Evolutionary conservation across 2,888 invertebrate genomes (phyloP).

Genomic region (Agonopterix arenella): DNA sequence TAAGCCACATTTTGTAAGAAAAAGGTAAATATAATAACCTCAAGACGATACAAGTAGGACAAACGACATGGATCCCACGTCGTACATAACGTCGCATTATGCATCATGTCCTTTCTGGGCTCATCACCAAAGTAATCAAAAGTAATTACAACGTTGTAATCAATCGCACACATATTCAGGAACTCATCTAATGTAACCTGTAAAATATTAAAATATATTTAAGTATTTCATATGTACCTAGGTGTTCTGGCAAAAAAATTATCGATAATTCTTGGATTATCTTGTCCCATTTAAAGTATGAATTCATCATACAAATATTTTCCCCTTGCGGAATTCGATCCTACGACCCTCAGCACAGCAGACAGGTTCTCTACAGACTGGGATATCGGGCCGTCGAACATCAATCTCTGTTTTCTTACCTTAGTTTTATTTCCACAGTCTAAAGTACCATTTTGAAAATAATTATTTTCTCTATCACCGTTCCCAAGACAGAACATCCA

Average conservation of each 20-base stretch:
- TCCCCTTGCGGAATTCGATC: too few species aligned
- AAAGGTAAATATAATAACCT: conserved; percentile 26
- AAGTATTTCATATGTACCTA: too few species aligned
- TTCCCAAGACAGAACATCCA: conserved; percentile 71
- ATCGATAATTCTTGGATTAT: not conserved
- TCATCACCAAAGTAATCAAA: conserved; percentile 70
- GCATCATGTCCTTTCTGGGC: conserved; percentile 65
- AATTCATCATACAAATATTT: too few species aligned
- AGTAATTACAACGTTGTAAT: conserved; percentile 61
- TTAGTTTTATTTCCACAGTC: conserved; percentile 67
- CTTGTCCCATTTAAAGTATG: not conserved
- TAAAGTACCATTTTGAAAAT: conserved; percentile 63
- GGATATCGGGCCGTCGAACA: not conserved
- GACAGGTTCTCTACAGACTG: not conserved
- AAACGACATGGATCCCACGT: conserved; percentile 66
- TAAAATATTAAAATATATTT: conserved; percentile 7
- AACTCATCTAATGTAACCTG: conserved; percentile 52
- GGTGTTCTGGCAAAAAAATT: too few species aligned
- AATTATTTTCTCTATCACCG: conserved; percentile 65
- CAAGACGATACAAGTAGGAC: conserved; percentile 62
- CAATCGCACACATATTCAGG: conserved; percentile 55
- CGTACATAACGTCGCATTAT: conserved; percentile 59
- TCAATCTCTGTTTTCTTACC: conserved; percentile 24
- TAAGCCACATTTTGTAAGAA: not conserved
- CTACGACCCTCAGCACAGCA: too few species aligned